phyloP scores from a whole-genome alignment of 2,797 vertebrate genomes.

The Argyrosomus regius region DNA sequence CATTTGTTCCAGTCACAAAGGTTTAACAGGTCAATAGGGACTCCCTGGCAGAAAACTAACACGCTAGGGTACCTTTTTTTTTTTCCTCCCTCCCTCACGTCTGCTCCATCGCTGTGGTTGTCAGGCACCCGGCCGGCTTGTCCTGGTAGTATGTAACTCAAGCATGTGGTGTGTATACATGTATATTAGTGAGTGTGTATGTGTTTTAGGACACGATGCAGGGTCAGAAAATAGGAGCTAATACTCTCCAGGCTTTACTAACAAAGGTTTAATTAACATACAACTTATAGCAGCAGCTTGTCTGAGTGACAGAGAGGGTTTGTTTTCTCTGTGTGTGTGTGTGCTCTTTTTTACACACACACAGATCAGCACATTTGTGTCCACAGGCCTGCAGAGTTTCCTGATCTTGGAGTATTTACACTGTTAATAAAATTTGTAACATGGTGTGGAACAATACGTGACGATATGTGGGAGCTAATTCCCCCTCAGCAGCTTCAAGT shows the following conservation, averaged over 20 bases:
- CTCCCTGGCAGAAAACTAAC: slow-evolving; percentile 90
- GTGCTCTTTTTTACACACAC: slow-evolving; percentile 23
- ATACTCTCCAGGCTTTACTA: slow-evolving; percentile 76
- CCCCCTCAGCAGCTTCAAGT: slow-evolving; percentile 42
- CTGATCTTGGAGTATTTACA: slow-evolving; percentile 43
- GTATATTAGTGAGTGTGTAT: slow-evolving; percentile 54
- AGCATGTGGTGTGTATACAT: slow-evolving; percentile 65
- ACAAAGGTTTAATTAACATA: slow-evolving; percentile 82
- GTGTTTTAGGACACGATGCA: slow-evolving; percentile 73
- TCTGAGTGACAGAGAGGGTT: slow-evolving; percentile 45
- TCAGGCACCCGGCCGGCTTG: slow-evolving; percentile 84
- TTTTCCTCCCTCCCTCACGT: slow-evolving; percentile 58
- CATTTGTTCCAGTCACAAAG: slow-evolving; percentile 97
- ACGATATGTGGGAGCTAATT: slow-evolving; percentile 56
- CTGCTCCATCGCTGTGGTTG: slow-evolving; percentile 84
- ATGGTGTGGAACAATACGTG: slow-evolving; percentile 38
- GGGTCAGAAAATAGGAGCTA: slow-evolving; percentile 84
- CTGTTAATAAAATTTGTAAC: slow-evolving; percentile 47
- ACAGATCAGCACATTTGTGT: slow-evolving; percentile 21
- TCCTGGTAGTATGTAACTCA: slow-evolving; percentile 73
- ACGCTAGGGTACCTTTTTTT: slow-evolving; percentile 84
- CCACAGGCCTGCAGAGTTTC: slow-evolving; percentile 49
- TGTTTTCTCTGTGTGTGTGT: slow-evolving; percentile 20
- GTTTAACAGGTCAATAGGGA: slow-evolving; percentile 96
- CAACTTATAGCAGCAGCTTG: slow-evolving; percentile 62